Base-by-base conservation (phyloP, 2,797 vertebrate genomes). In the Peromyscus eremicus region DNA sequence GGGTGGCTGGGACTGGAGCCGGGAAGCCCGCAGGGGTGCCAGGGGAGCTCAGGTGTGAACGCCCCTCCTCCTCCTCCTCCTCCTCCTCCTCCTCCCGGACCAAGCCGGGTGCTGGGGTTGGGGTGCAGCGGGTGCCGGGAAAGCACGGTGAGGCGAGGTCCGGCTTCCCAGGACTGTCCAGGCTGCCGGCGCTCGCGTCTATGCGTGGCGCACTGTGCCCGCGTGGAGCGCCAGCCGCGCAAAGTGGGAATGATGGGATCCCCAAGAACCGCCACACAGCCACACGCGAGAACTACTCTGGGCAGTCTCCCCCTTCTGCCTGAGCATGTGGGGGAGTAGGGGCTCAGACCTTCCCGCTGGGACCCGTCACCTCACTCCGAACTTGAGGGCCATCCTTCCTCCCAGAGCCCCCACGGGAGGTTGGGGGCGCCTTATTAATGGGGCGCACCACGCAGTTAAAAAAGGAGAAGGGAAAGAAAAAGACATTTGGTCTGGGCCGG, bases 401-500 rank as follows among this genome's bases (percentile, higher is more conserved):
- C 71, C 64, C 21, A 23, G 79, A n/a, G 55, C 77, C 81, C 73
- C 37, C 2, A 10, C 1, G 79, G 55, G 86, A 49, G 94, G 19
- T 62, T 34, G 60, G 52, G 68, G 80, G 43, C 76, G 57, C n/a
- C 90, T 79, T 64, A 29, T 90, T 92, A 64, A 77, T 21, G 32
- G 86, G 73, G 64, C 34, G 14, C 89, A n/a, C 89, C 9, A 57
- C 70, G 84, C 80, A 80, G 92, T 95, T 64, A 89, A 85, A 92
- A 84, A 17, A 6, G 77, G 60, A 71, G 46, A 70, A n/a, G 34
- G 14, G 70, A 49, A 49, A 57, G 83, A 73, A 87, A 73, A 84
- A 94, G 89, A 79, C 82, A 94, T 95, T 87, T 97, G 97, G 97
- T 97, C 88, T 49, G 13, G 87, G 82, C 57, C 13, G 80, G 77